Evolutionary conservation across 2,797 vertebrate genomes (phyloP), one percentile per base, ranked within the genome.

Genomic region (Labeo calbasu): DNA sequence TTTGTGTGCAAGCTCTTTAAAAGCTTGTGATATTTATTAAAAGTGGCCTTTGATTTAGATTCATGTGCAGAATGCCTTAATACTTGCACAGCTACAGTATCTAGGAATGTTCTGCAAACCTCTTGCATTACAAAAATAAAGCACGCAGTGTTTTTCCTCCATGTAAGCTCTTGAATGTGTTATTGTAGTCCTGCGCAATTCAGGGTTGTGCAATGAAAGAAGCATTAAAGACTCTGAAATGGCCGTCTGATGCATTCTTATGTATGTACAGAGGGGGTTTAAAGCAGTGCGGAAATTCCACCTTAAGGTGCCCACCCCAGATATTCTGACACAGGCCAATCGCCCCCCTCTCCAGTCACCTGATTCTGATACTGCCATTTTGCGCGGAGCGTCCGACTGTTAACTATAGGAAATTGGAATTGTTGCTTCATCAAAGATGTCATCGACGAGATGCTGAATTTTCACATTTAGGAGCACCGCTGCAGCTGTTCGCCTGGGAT

Each of bases 321-420:
- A 91, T 90, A 81, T 81, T 83, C 89, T 78, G 84, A 87, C 81
- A 89, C 85, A 84, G 91, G 89, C 94, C 94, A 93, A 92, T 93
- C 92, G 87, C 89, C 91, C 93, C 91, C 87, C 89, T 91, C 85
- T 87, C 88, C 78, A 86, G 93, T 95, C 95, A 96, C 95, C 94
- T 95, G 94, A 95, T 94, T 92, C 92, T 86, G 88, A 90, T 91
- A 79, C 95, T 94, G 95, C 95, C 95, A 96, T 95, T 96, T 96
- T 95, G 93, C 93, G 87, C 93, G 85, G 85, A 87, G 77, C 80
- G 85, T 88, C 88, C 86, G 85, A 86, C 83, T 79, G 76, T 76
- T 84, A 84, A 88, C 85, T 32, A 25, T 46, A 85, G 69, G 51
- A 81, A 78, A 83, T 65, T 81, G 86, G 77, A 89, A 76, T 85